Base-by-base conservation (phyloP, 2,888 invertebrate genomes). In the Dasypolia templi region DNA sequence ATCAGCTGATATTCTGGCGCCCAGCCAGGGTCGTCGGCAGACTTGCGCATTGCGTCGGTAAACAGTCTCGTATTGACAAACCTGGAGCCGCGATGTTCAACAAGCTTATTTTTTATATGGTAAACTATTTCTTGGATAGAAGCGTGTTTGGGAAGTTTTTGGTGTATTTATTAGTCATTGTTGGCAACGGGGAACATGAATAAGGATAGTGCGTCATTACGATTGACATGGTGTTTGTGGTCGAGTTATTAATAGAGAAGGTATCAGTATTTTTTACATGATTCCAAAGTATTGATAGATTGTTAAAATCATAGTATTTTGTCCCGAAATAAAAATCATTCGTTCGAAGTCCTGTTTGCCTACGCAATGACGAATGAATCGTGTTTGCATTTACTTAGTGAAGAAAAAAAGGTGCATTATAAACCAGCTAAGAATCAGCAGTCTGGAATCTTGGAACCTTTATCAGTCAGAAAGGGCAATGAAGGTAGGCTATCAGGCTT, bases 11-110 rank as follows among this genome's bases (percentile, higher is more conserved):
- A 77, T 85, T 84, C 89, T 93, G 93, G 93, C 91, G 56, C n/a
- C 26, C 49, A 83, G 91, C 93, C 93, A 92, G 88, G 79, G 82
- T 84, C 77, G 83, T 77, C 76, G 82, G 75, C 79, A 86, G 92
- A 91, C 93, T 92, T 94, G 94, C 94, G 94, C 93, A 93, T 90
- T 93, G 93, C 91, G 92, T 87, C 90, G 89, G 89, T 92, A 91
- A 91, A 92, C 91, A 91, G 39, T 68, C 46, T 69, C 78, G 83
- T 89, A 89, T 89, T 85, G 89, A 87, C 82, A 88, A 86, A 82
- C 79, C 69, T 66, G 76, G 82, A 81, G 78, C 73, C 70, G 66
- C 68, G 63, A 83, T 64, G 79, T 71, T 85, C 87, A 84, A 88
- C 87, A 88, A 88, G 85, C 84, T 87, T 58, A 64, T 70, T 84